Percentiles rank a stretch among this genome's conserved stretches.
Conservation (phyloP, 2,888 invertebrate species). For the Caenorhabditis doughertyi region DNA sequence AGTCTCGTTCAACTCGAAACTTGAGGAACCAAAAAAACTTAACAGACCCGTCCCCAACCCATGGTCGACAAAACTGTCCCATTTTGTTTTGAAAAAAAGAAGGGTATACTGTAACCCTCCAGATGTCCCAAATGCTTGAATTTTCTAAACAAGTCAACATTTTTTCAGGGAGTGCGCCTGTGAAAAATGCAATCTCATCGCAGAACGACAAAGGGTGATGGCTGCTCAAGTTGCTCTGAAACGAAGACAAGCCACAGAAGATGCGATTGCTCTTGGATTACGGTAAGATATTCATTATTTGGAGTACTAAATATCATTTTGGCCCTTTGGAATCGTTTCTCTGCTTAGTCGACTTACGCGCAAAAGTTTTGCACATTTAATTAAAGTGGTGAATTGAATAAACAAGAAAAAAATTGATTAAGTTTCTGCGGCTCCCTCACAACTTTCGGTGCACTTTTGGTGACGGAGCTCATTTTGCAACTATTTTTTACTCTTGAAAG, state of each 20-base stretch:
- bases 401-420: conserved; percentile 28
- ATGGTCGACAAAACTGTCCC: too few relatives aligned
- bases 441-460: conserved; percentile 5
- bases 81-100: too few relatives aligned
- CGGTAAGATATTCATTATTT: too few relatives aligned
- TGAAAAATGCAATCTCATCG: conserved; percentile 97
- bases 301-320: too few relatives aligned
- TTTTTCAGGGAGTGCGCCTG: conserved; percentile 91
- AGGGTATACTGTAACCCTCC: too few relatives aligned
- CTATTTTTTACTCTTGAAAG: background rate
- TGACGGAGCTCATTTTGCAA: background rate
- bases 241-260: conserved; percentile 82
- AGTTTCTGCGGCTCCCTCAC: background rate
- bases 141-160: background rate
- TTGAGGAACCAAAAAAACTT: too few relatives aligned
- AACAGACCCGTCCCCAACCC: too few relatives aligned
- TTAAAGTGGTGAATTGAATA: conserved; percentile 19
- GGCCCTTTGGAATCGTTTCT: too few relatives aligned
- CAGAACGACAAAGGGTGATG: conserved; percentile 97
- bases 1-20: too few relatives aligned
- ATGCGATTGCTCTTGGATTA: conserved; percentile 81
- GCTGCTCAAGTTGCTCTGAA: conserved; percentile 88
- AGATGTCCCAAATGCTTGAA: background rate
- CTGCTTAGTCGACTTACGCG: background rate
- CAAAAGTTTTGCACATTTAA: conserved; percentile 1